Percentiles rank a stretch among this genome's conserved stretches.
Evolutionary conservation across 2,113 vertebrate species (phyloP).

Genomic region (Takifugu bimaculatus): DNA sequence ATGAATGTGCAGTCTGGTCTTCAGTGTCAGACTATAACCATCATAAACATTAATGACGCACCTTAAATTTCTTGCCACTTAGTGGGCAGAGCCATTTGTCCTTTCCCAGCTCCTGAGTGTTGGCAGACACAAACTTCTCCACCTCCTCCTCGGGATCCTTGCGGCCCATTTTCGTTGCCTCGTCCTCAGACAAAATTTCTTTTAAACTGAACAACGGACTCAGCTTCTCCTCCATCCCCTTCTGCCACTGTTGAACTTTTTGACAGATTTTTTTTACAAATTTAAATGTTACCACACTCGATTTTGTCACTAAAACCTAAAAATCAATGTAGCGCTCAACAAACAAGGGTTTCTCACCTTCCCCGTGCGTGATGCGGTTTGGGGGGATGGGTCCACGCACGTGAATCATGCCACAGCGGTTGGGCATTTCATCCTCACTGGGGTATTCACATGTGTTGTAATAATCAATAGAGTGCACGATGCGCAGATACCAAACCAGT

Average conservation of each 20-base stretch:
- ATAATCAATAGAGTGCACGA: slow-evolving; percentile 91
- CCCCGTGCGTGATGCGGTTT: slow-evolving; percentile 86
- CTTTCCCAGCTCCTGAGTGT: slow-evolving; percentile 92
- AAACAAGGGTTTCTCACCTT: slow-evolving; percentile 68
- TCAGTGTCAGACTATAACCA: too few relatives aligned
- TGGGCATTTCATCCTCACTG: slow-evolving; percentile 95
- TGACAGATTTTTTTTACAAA: slow-evolving; percentile 52
- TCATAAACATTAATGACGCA: slow-evolving; percentile 21
- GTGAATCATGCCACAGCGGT: slow-evolving; percentile 90
- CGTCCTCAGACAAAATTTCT: slow-evolving; percentile 85
- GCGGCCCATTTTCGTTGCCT: slow-evolving; percentile 86
- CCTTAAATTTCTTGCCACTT: slow-evolving; percentile 97
- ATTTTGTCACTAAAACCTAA: too few relatives aligned
- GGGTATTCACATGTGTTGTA: slow-evolving; percentile 91
- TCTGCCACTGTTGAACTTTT: slow-evolving; percentile 87
- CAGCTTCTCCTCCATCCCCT: slow-evolving; percentile 87
- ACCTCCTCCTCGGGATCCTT: slow-evolving; percentile 90
- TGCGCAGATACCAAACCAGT: slow-evolving; percentile 84
- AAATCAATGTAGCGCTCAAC: too few relatives aligned
- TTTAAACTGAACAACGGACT: slow-evolving; percentile 79
- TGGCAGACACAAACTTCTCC: slow-evolving; percentile 89
- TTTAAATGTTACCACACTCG: not conserved
- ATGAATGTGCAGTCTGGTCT: not conserved
- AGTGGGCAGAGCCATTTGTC: slow-evolving; percentile 94
- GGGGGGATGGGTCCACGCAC: slow-evolving; percentile 89